Evolutionary conservation across 2,888 invertebrate species (phyloP).

Genomic region (Nasonovia ribisnigri): DNA sequence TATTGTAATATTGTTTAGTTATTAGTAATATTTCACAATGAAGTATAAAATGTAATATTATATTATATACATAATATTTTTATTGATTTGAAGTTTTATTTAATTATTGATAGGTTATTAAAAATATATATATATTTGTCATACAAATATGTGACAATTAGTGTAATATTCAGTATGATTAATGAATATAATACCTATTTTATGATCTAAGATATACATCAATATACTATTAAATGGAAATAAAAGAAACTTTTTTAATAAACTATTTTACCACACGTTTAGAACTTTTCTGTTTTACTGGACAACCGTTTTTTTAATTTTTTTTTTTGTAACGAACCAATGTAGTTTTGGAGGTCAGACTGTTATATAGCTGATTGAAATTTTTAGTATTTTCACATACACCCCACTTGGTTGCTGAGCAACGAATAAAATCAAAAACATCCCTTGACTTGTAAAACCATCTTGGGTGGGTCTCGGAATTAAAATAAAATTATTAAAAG

Average conservation of each 20-base stretch:
- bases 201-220: background rate
- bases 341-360: too few species aligned
- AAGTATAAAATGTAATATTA: background rate
- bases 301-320: too few species aligned
- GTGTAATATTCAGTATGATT: background rate
- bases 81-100: background rate
- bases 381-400: too few species aligned
- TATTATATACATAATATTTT: background rate
- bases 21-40: background rate
- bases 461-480: too few species aligned
- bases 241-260: conserved; percentile 81
- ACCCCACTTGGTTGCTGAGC: too few species aligned
- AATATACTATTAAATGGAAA: conserved; percentile 77
- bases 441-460: too few species aligned
- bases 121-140: background rate
- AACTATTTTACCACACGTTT: too few species aligned
- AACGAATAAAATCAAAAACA: too few species aligned
- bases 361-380: too few species aligned
- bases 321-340: too few species aligned
- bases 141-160: background rate
- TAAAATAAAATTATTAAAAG: too few species aligned
- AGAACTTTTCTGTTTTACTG: too few species aligned
- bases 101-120: background rate
- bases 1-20: conserved; percentile 11
- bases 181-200: background rate